Base-by-base conservation (phyloP, 2,888 invertebrate species). In the Deilephila elpenor region DNA sequence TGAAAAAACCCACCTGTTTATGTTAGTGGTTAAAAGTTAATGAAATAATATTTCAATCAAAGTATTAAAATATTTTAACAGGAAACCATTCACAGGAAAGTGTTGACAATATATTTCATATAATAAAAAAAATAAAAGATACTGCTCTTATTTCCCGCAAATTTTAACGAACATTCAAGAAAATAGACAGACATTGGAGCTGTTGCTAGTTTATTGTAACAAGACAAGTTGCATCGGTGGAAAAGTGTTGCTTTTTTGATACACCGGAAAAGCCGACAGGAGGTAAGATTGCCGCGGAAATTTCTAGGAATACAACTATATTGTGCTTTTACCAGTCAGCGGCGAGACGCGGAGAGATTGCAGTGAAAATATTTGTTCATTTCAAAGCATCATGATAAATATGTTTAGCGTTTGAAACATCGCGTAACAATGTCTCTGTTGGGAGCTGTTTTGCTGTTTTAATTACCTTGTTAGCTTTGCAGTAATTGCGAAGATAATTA, bases 171-270 rank as follows among this genome's bases (percentile, higher is more conserved):
- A 76, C 71, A 76, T 75, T 75, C 61, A n/a, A 70, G 73, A 74
- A 79, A 80, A 83, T 78, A 78, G 73, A 79, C 74, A 79, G 78
- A 82, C 75, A 80, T 82, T 83, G 82, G 78, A 77, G 77, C 78
- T 73, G 76, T 82, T 80, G 78, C 77, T 81, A 80, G 80, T 79
- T 77, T 78, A 75, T 78, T 78, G 78, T 86, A 83, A 83, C 82
- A 80, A 84, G 84, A 83, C 84, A 82, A 85, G 79, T 79, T 81
- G 78, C 76, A 79, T 75, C 79, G 76, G 71, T 74, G 73, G 77
- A 78, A 82, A 62, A 72, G n/a, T 51, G 59, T 56, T 67, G 67
- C 59, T 59, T 67, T 71, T 67, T 67, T 59, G 62, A 73, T 70
- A 44, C 56, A 5, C 20, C n/a, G 62, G 53, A 80, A 84, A 82